These are phyloP conservation scores for Chaenocephalus aceratus DNA, from an alignment of 2,113 vertebrate species.

Conservation along the genomic window DNA sequence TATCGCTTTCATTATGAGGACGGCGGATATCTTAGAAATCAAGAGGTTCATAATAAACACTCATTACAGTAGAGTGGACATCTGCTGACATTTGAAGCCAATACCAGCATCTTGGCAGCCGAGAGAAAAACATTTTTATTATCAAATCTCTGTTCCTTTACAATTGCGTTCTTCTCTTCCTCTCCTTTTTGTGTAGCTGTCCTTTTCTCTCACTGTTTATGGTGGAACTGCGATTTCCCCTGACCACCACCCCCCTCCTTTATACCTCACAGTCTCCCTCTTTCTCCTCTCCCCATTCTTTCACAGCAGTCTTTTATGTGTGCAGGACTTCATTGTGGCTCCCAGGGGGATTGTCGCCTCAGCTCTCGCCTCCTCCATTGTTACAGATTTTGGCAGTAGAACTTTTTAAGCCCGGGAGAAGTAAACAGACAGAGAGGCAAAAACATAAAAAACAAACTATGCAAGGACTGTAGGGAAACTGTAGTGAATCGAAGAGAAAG, in stretches of 20 bases:
- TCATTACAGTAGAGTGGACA: background rate
- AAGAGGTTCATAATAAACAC: background rate
- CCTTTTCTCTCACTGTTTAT: background rate
- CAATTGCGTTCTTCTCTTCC: background rate
- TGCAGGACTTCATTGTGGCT: constrained; percentile 68
- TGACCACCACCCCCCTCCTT: background rate
- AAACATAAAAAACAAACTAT: background rate
- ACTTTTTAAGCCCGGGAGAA: constrained; percentile 21
- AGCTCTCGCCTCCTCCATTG: constrained; percentile 41
- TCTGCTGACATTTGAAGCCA: background rate
- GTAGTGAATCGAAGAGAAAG: background rate
- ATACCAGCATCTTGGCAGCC: background rate
- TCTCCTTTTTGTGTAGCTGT: background rate
- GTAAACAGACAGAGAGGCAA: background rate
- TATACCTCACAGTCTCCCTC: constrained; percentile 14
- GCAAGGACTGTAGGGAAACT: background rate
- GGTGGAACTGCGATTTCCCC: background rate
- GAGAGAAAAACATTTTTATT: background rate
- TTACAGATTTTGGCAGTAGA: constrained; percentile 35
- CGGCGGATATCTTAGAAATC: background rate
- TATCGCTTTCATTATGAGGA: background rate
- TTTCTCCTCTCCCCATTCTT: constrained; percentile 21
- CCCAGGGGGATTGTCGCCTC: constrained; percentile 59
- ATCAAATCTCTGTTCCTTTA: background rate
- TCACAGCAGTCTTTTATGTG: constrained; percentile 57